Evolutionary conservation across 2,113 vertebrate species (phyloP).

Genomic region (Alethe castanea): DNA sequence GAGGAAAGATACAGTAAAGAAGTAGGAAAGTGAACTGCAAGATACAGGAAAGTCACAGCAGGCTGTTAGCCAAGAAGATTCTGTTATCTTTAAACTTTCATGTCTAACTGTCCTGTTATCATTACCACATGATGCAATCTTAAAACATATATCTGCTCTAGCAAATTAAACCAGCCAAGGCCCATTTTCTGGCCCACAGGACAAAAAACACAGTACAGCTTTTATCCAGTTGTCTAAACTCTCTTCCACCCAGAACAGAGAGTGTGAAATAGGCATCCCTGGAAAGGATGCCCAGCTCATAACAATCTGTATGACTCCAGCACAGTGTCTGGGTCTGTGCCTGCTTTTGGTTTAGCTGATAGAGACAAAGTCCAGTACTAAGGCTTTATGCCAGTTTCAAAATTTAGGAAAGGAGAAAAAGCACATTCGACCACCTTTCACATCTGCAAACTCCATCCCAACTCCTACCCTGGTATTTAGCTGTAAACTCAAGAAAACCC

Average conservation of each 20-base stretch:
- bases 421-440: neutral
- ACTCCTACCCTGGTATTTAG: neutral
- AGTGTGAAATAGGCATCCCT: neutral
- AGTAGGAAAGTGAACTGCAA: neutral
- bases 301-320: neutral
- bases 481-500: neutral
- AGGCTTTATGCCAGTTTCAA: neutral
- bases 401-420: neutral
- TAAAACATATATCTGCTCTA: conserved; percentile 19
- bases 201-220: neutral
- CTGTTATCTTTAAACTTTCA: conserved; percentile 37
- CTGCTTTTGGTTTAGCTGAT: neutral
- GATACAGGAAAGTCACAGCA: neutral
- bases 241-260: neutral
- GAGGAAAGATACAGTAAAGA: neutral
- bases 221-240: neutral
- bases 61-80: neutral
- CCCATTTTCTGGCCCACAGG: conserved; percentile 18
- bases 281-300: neutral
- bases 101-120: conserved; percentile 21
- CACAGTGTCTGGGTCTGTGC: neutral
- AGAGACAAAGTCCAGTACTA: neutral
- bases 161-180: conserved; percentile 33
- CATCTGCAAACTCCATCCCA: neutral
- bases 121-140: conserved; percentile 5